Evolutionary conservation across 2,113 vertebrate genomes (phyloP), one percentile per base, ranked within the genome.

Genomic region (Pavo muticus): DNA sequence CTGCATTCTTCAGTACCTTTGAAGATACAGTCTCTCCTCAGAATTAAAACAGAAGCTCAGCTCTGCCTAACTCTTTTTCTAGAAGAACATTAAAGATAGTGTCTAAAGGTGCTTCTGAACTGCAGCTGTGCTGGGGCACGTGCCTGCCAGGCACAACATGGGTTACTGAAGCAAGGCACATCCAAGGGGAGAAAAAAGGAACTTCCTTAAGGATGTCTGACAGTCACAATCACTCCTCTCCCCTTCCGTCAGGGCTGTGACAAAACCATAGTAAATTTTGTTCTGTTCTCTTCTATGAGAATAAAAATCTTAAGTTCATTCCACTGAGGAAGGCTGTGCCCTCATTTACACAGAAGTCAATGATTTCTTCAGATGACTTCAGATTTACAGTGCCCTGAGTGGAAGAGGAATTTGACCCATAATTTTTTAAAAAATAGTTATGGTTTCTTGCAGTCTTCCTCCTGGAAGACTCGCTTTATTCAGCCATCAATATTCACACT

Each of bases 401-500:
- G 35, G 87, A 35, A 84, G 56, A 76, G 74, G 69, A 87, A 78
- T 84, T 56, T 91, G 65, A 88, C 42, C 70, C n/a, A 45, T 80
- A 17, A 24, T 77, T 54, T 74, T 89, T 84, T 84, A 12, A 8
- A 37, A 35, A 81, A 29, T 61, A 81, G 40, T 76, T 83, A 35
- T n/a, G 17, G 0, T 19, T 76, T 91, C 86, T 88, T 47, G 60
- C 4, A 42, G 17, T 44, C 79, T 77, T 74, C 64, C 40, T 73
- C 14, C 15, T 37, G 70, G 70, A 68, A 91, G 37, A 32, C 35
- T 78, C 56, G 11, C 72, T 95, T 89, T 63, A 52, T 32, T 84
- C 37, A 63, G 37, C 81, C 84, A 91, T 93, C 88, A 82, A 93
- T 88, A 94, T 71, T 75, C 93, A 87, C 61, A 77, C n/a, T 92